Evolutionary conservation across 2,888 invertebrate genomes (phyloP).

Genomic region (Hermodice carunculata): DNA sequence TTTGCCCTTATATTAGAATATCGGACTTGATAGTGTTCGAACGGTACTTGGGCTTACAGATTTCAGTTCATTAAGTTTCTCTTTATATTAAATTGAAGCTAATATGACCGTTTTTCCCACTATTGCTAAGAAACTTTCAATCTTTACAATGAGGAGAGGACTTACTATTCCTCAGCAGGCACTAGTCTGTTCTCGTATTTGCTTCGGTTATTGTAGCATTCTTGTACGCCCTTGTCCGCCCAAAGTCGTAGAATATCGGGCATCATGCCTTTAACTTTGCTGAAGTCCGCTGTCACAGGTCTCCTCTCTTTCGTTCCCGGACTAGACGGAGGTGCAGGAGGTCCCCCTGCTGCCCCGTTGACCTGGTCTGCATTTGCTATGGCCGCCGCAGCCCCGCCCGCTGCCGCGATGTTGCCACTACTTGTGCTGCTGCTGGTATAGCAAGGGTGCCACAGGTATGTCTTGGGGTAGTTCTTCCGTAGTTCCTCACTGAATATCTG

Average conservation of each 20-base stretch:
- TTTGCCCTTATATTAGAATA: too few relatives aligned
- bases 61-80: too few relatives aligned
- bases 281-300: slow-evolving; percentile 6
- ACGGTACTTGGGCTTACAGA: too few relatives aligned
- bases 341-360: background rate
- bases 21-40: too few relatives aligned
- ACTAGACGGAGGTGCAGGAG: too few relatives aligned
- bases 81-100: too few relatives aligned
- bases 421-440: too few relatives aligned
- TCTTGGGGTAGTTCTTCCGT: too few relatives aligned
- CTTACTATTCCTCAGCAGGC: slow-evolving; percentile 55
- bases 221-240: slow-evolving; percentile 50
- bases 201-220: slow-evolving; percentile 43
- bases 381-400: background rate
- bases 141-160: background rate
- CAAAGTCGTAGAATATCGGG: slow-evolving; percentile 48
- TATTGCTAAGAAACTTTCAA: background rate
- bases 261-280: slow-evolving; percentile 24
- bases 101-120: background rate
- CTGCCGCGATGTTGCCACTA: too few relatives aligned
- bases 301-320: background rate
- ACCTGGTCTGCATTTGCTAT: background rate
- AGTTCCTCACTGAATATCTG: too few relatives aligned
- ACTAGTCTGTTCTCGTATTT: slow-evolving; percentile 42
- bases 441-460: too few relatives aligned